phyloP scores from a whole-genome alignment of 2,888 invertebrate genomes.

The Taenaris catops region DNA sequence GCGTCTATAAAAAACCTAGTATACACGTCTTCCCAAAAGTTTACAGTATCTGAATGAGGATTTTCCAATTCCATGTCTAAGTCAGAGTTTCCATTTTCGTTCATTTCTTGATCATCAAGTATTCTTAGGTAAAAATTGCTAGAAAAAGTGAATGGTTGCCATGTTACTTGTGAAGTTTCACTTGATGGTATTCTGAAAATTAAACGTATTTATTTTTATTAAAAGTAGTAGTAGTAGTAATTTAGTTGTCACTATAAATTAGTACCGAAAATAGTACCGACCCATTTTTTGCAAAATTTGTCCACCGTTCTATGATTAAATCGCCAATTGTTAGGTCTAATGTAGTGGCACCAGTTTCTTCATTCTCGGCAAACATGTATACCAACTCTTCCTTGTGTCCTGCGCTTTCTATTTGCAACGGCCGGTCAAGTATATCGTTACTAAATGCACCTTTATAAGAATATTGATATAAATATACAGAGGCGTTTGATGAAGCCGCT shows the following conservation, averaged over 20 bases:
- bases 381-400: slow-evolving; percentile 62
- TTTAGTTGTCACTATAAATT: too few relatives aligned
- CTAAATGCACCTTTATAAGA: slow-evolving; percentile 57
- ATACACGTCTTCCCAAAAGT: slow-evolving; percentile 58
- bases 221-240: too few relatives aligned
- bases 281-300: slow-evolving; percentile 61
- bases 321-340: slow-evolving; percentile 44
- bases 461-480: slow-evolving; percentile 60
- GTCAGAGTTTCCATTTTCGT: slow-evolving; percentile 23
- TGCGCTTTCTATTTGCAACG: slow-evolving; percentile 40
- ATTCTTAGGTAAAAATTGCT: slow-evolving; percentile 38
- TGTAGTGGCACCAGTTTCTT: slow-evolving; percentile 21
- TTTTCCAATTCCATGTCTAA: slow-evolving; percentile 39
- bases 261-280: too few relatives aligned
- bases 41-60: slow-evolving; percentile 40
- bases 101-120: slow-evolving; percentile 38
- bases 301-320: slow-evolving; percentile 59
- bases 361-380: slow-evolving; percentile 44
- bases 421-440: slow-evolving; percentile 40
- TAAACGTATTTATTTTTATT: too few relatives aligned
- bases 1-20: slow-evolving; percentile 50
- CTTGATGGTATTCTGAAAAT: slow-evolving; percentile 53
- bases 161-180: slow-evolving; percentile 37
- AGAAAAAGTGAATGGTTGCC: slow-evolving; percentile 43
- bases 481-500: slow-evolving; percentile 28